Evolutionary conservation across 2,113 vertebrate species (phyloP), one percentile per base, ranked within the genome.

Genomic region (Epinephelus fuscoguttatus): DNA sequence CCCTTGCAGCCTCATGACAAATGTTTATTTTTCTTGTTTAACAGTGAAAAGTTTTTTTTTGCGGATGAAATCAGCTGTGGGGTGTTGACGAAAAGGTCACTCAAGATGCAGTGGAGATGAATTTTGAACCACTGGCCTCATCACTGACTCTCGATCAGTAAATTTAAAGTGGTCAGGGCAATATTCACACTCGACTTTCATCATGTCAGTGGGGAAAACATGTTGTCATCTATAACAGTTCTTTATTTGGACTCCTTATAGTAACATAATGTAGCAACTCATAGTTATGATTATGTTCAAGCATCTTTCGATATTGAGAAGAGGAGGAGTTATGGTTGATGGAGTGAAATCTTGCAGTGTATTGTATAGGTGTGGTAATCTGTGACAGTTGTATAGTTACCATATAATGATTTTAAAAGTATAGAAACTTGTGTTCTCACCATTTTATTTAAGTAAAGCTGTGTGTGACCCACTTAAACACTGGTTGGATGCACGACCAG

Each of bases 21-120:
- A 62, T 82, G 37, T 63, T 62, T 70, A 6, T 55, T 63, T 61
- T 55, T 63, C 9, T 9, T 75, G 4, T 56, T 61, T 10, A 70
- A 53, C 14, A 49, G 47, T 56, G 23, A 37, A 47, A 30, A 27
- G 27, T 70, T 30, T 59, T 42, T 27, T 10, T 25, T 6, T 33
- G 6, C 30, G n/a, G 8, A 71, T 66, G 14, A 62, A 78, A 49
- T 62, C n/a, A 37, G 7, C 19, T 68, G 75, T 23, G 10, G 9
- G 30, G 13, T 19, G 3, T 11, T 42, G n/a, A 61, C n/a, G 23
- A 25, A 42, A 23, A 62, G 18, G 25, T 4, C 56, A 69, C 1
- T 19, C 0, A 4, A 27, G 47, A 66, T 78, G n/a, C 30, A 27
- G 12, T 61, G 40, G 21, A 52, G 12, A 60, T 61, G 67, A 0